Percentiles rank a stretch among this genome's conserved stretches.
These are phyloP conservation scores for Dermatophagoides farinae DNA, from an alignment of 1,140 invertebrate species.

Conservation along the genomic window DNA sequence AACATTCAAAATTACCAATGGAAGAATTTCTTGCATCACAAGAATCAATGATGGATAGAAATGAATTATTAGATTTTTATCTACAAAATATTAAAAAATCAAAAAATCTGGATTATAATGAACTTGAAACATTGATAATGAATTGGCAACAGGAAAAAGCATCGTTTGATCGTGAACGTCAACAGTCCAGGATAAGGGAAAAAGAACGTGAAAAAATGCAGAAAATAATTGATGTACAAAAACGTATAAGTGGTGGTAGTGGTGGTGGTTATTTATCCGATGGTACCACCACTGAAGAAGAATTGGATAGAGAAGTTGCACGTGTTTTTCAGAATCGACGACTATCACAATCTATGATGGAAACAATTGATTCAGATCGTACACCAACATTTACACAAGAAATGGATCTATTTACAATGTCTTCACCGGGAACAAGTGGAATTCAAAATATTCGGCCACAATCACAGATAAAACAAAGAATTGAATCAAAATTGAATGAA, in stretches of 20 bases:
- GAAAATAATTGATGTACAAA: not conserved
- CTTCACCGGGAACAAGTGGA: not conserved
- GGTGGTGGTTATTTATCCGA: slow-evolving; percentile 1
- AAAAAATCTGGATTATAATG: not conserved
- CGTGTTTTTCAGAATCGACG: slow-evolving; percentile 15
- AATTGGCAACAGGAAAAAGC: slow-evolving; percentile 4
- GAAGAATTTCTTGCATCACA: not conserved
- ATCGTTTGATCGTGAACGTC: not conserved
- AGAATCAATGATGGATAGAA: not conserved
- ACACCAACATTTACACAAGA: slow-evolving; percentile 19
- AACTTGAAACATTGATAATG: not conserved
- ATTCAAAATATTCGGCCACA: not conserved
- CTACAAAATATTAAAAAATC: not conserved
- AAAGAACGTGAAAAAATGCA: slow-evolving; percentile 3
- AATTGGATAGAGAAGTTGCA: slow-evolving; percentile 10
- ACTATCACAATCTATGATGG: slow-evolving; percentile 22
- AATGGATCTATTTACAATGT: not conserved
- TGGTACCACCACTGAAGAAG: slow-evolving; percentile 7
- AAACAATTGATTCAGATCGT: slow-evolving; percentile 29
- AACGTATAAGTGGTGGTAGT: slow-evolving; percentile 23
- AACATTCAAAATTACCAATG: not conserved
- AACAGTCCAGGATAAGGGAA: not conserved
- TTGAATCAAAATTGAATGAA: too few relatives aligned
- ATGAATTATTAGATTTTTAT: not conserved
- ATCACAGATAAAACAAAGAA: not conserved